phyloP scores from a whole-genome alignment of 2,797 vertebrate species.

The Sciurus vulgaris region DNA sequence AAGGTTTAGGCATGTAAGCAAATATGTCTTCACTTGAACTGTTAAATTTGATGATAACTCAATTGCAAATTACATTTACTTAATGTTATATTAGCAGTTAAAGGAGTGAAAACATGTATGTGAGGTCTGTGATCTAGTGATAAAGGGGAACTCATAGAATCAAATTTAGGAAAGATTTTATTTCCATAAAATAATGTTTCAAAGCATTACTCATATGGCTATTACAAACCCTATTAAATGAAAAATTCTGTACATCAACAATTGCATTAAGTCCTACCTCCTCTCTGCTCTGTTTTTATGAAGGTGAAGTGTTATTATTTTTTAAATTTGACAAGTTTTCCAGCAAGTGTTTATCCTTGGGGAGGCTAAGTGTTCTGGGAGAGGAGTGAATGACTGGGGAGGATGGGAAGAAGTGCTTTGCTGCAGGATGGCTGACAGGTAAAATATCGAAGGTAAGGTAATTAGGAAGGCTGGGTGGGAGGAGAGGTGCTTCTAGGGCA shows the following conservation, averaged over 20 bases:
- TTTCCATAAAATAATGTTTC: constrained; percentile 31
- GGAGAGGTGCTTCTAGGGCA: constrained; percentile 31
- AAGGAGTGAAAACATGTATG: background rate
- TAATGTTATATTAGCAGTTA: background rate
- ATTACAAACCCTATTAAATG: background rate
- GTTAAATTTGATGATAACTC: background rate
- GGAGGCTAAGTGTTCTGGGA: background rate
- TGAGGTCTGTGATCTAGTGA: background rate
- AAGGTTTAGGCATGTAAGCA: background rate
- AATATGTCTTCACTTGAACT: background rate
- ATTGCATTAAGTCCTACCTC: background rate
- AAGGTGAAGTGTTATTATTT: constrained; percentile 15
- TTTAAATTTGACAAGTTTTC: constrained; percentile 31
- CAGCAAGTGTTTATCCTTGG: background rate
- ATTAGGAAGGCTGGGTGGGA: constrained; percentile 50
- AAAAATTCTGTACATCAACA: background rate
- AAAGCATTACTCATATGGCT: background rate
- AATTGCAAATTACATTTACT: background rate
- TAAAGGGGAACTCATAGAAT: constrained; percentile 22
- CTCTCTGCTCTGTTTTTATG: background rate
- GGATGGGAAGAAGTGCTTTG: background rate
- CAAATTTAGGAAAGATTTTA: background rate
- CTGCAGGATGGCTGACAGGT: constrained; percentile 3
- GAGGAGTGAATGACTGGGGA: background rate
- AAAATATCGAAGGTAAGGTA: constrained; percentile 29